Base-by-base conservation (phyloP, 2,888 invertebrate species). In the Melieria omissa region DNA sequence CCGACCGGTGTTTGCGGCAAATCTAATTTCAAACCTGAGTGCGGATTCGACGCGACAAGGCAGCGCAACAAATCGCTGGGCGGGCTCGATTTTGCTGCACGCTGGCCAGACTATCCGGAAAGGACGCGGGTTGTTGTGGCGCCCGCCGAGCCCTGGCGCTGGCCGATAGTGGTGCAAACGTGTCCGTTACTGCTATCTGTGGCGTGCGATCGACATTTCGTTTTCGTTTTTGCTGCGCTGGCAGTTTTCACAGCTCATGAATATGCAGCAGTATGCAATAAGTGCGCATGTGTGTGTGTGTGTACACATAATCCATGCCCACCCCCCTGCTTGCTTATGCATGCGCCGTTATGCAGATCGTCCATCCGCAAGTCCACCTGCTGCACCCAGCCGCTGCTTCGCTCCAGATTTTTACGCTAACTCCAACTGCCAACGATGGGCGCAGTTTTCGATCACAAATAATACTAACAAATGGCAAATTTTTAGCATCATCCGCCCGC, bases 201-300 rank as follows among this genome's bases (percentile, higher is more conserved):
- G 47, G 70, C 7, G 45, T 65, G 42, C 60, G 70, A 70, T 70
- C 70, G 64, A 58, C 47, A 63, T 70, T 58, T 57, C 57, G 52
- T 61, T 68, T 68, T 61, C 58, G 47, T 58, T 67, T 60, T 42
- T 49, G 47, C 12, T 41, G 52, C 47, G 55, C 52, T 64, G 64
- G 72, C 69, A 41, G 57, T 73, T 69, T 73, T 73, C 54, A 46
- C 66, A 70, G 54, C 70, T 73, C 72, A 74, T 74, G 71, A 71
- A 73, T 73, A 76, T 76, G 66, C 73, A 66, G 55, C 70, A 63
- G 68, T 73, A 70, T 70, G 67, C 57, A 4, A 57, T 55, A 5
- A 45, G 46, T 4, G 29, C 54, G 42, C 60, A 6, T 65, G 46
- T 61, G 29, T 14, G 63, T 62, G 6, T 60, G 9, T 57, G 62